A percentile compares a stretch with the other conserved stretches of the same genome.
Evolutionary conservation across 2,888 invertebrate species (phyloP).

Genomic region (Clostera curtula): DNA sequence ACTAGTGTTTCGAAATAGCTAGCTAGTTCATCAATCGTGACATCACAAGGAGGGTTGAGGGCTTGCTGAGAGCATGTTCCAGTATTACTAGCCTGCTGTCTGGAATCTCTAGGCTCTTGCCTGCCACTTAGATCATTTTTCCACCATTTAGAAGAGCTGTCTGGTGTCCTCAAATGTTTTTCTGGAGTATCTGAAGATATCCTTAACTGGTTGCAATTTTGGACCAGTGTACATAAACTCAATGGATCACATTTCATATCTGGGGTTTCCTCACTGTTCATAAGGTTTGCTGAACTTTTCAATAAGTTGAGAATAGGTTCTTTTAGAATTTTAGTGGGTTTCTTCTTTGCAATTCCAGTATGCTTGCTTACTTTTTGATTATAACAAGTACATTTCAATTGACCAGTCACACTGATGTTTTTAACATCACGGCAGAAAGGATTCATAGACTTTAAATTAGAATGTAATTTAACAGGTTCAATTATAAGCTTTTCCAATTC

Average conservation of each 20-base stretch:
- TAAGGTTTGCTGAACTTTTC: conserved; percentile 29
- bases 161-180: conserved; percentile 16
- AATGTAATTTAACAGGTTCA: conserved; percentile 50
- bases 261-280: conserved; percentile 18
- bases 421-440: conserved; percentile 35
- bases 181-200: conserved; percentile 42
- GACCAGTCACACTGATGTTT: conserved; percentile 17
- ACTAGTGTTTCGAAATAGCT: conserved; percentile 97
- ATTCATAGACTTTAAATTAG: conserved; percentile 40
- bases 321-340: conserved; percentile 64
- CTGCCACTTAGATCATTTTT: conserved; percentile 31
- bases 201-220: conserved; percentile 59
- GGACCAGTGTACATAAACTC: conserved; percentile 54
- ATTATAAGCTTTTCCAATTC: conserved; percentile 75
- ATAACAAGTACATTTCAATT: conserved; percentile 43
- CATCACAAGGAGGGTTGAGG: conserved; percentile 83
- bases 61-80: conserved; percentile 87
- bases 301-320: conserved; percentile 74
- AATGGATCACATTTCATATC: conserved; percentile 36
- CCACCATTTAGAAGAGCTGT: conserved; percentile 47
- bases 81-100: conserved; percentile 40
- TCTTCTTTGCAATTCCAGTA: conserved; percentile 48
- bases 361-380: conserved; percentile 34
- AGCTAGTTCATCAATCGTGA: conserved; percentile 95
- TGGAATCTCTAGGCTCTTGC: conserved; percentile 30